A percentile compares a stretch with the other conserved stretches of the same genome.
phyloP scores from a whole-genome alignment of 2,113 vertebrate species.

The Calyptommatus sinebrachiatus region DNA sequence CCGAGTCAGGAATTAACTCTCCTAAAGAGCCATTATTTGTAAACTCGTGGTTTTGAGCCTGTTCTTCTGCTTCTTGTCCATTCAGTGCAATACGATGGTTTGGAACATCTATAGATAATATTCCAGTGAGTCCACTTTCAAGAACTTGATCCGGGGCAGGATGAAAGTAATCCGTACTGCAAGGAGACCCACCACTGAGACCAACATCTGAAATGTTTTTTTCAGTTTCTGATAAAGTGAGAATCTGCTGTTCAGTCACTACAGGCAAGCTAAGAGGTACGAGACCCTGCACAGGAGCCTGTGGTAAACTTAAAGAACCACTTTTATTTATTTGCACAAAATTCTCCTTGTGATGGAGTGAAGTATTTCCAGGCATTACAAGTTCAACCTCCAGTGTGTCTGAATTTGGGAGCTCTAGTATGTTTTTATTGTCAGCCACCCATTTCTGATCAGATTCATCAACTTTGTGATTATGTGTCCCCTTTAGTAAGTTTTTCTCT shows the following conservation, averaged over 20 bases:
- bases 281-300: slow-evolving; percentile 59
- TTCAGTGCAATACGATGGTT: slow-evolving; percentile 30
- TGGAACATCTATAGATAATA: slow-evolving; percentile 72
- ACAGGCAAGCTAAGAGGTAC: slow-evolving; percentile 71
- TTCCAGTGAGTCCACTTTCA: slow-evolving; percentile 59
- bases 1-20: slow-evolving; percentile 13
- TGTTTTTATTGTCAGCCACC: slow-evolving; percentile 63
- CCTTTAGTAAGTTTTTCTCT: slow-evolving; percentile 83
- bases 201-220: slow-evolving; percentile 49
- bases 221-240: slow-evolving; percentile 53
- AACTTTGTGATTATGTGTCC: slow-evolving; percentile 58
- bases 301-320: slow-evolving; percentile 37
- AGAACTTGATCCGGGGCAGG: slow-evolving; percentile 44
- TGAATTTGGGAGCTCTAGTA: slow-evolving; percentile 69
- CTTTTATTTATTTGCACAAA: slow-evolving; percentile 46
- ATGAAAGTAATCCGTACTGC: slow-evolving; percentile 51
- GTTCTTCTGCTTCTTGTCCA: slow-evolving; percentile 31
- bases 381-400: slow-evolving; percentile 64
- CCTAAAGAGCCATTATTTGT: slow-evolving; percentile 5
- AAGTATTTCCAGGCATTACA: slow-evolving; percentile 44
- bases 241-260: slow-evolving; percentile 45
- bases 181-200: slow-evolving; percentile 66
- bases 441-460: slow-evolving; percentile 49
- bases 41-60: neutral
- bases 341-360: slow-evolving; percentile 61